phyloP scores from a whole-genome alignment of 2,888 invertebrate species.

The Esperia sulphurella region DNA sequence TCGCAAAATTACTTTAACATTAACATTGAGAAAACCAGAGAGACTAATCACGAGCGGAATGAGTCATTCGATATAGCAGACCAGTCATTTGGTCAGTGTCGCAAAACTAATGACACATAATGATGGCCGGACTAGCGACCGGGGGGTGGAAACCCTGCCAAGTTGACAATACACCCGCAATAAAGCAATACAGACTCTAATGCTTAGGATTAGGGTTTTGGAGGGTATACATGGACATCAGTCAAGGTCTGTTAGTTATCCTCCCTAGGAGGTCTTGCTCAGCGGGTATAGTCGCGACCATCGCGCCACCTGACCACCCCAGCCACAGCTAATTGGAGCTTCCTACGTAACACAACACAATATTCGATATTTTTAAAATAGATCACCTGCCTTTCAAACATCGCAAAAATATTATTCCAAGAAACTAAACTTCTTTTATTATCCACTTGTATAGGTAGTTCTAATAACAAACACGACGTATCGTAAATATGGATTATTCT shows the following conservation, averaged over 20 bases:
- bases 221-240: constrained; percentile 30
- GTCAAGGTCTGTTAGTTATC: constrained; percentile 69
- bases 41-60: constrained; percentile 68
- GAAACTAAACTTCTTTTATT: no score
- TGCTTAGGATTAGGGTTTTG: constrained; percentile 22
- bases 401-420: no score
- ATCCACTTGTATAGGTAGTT: no score
- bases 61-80: constrained; percentile 75
- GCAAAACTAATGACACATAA: constrained; percentile 79
- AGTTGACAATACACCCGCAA: constrained; percentile 20
- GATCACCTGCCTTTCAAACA: no score
- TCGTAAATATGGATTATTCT: no score
- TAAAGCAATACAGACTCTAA: constrained; percentile 40
- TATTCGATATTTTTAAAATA: constrained; percentile 24
- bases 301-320: constrained; percentile 61
- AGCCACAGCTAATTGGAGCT: constrained; percentile 56
- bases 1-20: constrained; percentile 25
- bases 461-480: no score
- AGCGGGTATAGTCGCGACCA: constrained; percentile 49
- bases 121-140: constrained; percentile 62
- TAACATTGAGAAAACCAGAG: constrained; percentile 56
- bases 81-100: constrained; percentile 78
- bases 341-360: constrained; percentile 35
- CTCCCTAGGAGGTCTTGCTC: constrained; percentile 59
- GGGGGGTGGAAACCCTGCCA: constrained; percentile 44